These are phyloP conservation scores for Nemotelus nigrinus DNA, from an alignment of 2,888 invertebrate species.

Conservation along the genomic window DNA sequence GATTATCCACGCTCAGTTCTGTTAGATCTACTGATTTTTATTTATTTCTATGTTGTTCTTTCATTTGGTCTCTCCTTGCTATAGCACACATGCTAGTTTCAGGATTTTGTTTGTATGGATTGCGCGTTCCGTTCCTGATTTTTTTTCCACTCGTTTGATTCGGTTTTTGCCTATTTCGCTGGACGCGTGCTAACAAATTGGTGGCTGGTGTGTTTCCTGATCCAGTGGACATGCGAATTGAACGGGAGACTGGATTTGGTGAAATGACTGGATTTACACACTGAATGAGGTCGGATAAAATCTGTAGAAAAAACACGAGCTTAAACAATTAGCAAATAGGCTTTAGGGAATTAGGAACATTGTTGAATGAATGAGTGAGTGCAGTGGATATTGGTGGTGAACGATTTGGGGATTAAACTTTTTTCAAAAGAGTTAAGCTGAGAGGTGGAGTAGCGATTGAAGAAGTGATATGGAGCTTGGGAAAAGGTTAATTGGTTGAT, in stretches of 20 bases:
- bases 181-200: slow-evolving; percentile 17
- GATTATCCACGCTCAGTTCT: slow-evolving; percentile 18
- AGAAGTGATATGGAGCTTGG: too few species aligned
- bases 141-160: not conserved
- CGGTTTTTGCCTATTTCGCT: not conserved
- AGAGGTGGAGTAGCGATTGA: too few species aligned
- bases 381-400: not conserved
- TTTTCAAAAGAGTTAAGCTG: too few species aligned
- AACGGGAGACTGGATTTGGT: too few species aligned
- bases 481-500: too few species aligned
- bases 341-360: slow-evolving; percentile 32
- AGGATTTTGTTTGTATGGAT: slow-evolving; percentile 18
- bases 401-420: too few species aligned
- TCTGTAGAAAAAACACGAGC: slow-evolving; percentile 2
- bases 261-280: slow-evolving; percentile 14
- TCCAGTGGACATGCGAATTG: not conserved
- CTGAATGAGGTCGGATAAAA: slow-evolving; percentile 37
- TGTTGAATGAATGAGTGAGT: slow-evolving; percentile 22
- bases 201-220: not conserved
- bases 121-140: not conserved
- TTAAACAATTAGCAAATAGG: slow-evolving; percentile 39
- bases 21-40: slow-evolving; percentile 21
- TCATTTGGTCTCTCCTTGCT: not conserved
- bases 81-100: slow-evolving; percentile 23
- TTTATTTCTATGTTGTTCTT: not conserved